Conservation (phyloP, 2,797 vertebrate species). For the Thalassophryne amazonica region DNA sequence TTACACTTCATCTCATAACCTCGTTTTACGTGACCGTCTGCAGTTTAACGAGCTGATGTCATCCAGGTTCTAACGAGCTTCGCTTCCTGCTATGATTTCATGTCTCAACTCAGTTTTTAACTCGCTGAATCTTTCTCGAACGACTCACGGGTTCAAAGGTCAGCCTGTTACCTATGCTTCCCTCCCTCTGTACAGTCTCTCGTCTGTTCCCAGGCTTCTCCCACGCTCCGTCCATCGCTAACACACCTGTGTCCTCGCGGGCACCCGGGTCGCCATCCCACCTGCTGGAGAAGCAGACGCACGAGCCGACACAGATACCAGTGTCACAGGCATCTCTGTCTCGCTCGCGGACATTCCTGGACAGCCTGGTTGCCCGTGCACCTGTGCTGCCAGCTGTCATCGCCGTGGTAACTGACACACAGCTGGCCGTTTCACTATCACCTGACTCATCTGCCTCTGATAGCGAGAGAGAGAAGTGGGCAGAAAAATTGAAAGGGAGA, state of each 20-base stretch:
- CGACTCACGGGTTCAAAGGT: constrained; percentile 43
- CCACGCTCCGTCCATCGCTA: constrained; percentile 46
- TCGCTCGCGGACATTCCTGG: constrained; percentile 50
- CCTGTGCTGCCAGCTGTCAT: constrained; percentile 75
- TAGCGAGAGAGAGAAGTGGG: constrained; percentile 29
- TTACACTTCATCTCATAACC: constrained; percentile 37
- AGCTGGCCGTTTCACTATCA: constrained; percentile 72
- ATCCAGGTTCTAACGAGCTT: constrained; percentile 10
- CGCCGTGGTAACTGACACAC: constrained; percentile 67
- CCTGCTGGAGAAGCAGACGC: constrained; percentile 20
- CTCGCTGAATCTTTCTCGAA: constrained; percentile 7
- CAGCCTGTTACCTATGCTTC: neutral
- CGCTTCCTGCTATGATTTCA: constrained; percentile 41
- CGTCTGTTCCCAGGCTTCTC: constrained; percentile 38
- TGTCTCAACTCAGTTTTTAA: constrained; percentile 47
- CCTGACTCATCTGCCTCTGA: constrained; percentile 63
- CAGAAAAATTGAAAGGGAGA: constrained; percentile 17
- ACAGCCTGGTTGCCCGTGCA: constrained; percentile 65
- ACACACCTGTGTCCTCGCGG: constrained; percentile 64
- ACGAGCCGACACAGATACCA: constrained; percentile 38
- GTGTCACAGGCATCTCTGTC: constrained; percentile 23
- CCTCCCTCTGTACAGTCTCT: constrained; percentile 3
- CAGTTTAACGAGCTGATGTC: constrained; percentile 50
- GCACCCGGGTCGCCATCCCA: constrained; percentile 16
- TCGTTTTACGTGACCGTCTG: constrained; percentile 40